Percentiles rank a stretch among this genome's conserved stretches.
Conservation (phyloP, 2,113 vertebrate species). For the Pelecanus crispus region DNA sequence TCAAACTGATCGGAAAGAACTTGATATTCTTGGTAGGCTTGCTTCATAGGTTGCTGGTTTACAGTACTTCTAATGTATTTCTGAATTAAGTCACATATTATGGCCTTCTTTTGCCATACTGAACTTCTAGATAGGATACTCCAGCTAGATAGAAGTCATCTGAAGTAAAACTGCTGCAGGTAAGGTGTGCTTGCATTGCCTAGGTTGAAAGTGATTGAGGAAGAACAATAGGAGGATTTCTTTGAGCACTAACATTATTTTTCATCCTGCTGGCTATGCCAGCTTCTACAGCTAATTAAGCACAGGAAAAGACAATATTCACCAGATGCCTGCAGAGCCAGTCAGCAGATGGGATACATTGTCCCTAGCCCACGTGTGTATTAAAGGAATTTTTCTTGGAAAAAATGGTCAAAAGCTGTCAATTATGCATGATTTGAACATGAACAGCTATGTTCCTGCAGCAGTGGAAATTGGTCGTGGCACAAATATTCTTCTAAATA, state of each 20-base stretch:
- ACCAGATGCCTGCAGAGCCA: slow-evolving; percentile 9
- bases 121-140: neutral
- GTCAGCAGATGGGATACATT: slow-evolving; percentile 25
- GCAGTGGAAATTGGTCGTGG: neutral
- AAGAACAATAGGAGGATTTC: neutral
- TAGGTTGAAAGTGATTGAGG: neutral
- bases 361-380: neutral
- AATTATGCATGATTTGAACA: neutral
- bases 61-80: neutral
- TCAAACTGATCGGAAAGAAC: neutral
- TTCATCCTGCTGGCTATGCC: neutral
- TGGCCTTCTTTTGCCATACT: neutral
- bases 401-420: neutral
- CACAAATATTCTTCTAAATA: neutral
- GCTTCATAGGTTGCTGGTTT: neutral
- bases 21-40: neutral
- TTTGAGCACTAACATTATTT: neutral
- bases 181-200: neutral
- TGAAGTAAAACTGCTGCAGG: neutral
- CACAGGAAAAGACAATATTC: slow-evolving; percentile 33
- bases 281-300: slow-evolving; percentile 24
- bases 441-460: neutral
- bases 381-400: neutral
- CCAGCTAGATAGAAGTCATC: neutral
- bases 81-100: neutral